Evolutionary conservation across 2,888 invertebrate species (phyloP).

Genomic region (Calliphora vomitoria): DNA sequence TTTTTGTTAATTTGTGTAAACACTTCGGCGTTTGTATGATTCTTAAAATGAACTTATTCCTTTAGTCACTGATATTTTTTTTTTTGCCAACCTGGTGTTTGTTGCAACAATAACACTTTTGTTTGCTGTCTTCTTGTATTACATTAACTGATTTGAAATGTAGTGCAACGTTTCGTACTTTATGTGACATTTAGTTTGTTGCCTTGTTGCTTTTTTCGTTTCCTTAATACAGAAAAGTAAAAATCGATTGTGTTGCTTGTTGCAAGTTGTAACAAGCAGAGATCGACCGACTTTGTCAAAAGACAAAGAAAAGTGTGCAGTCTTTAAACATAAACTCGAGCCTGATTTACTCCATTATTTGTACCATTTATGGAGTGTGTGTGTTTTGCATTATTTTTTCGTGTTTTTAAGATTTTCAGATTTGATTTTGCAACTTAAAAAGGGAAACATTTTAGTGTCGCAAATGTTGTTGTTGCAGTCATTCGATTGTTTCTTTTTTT

Average conservation of each 20-base stretch:
- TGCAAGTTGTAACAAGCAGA: slow-evolving; percentile 40
- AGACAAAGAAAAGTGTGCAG: slow-evolving; percentile 24
- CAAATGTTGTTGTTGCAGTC: slow-evolving; percentile 28
- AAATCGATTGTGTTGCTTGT: slow-evolving; percentile 48
- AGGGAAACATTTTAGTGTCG: slow-evolving; percentile 37
- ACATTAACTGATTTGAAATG: slow-evolving; percentile 19
- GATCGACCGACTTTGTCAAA: slow-evolving; percentile 27
- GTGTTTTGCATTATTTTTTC: slow-evolving; percentile 47
- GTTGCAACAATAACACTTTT: slow-evolving; percentile 32
- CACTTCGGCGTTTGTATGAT: too few relatives aligned
- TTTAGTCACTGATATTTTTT: not conserved
- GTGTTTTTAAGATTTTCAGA: slow-evolving; percentile 64
- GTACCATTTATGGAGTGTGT: slow-evolving; percentile 61
- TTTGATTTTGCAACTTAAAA: slow-evolving; percentile 24
- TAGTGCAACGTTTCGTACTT: slow-evolving; percentile 70
- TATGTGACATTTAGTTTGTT: slow-evolving; percentile 61
- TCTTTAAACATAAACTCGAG: slow-evolving; percentile 30
- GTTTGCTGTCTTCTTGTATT: slow-evolving; percentile 24
- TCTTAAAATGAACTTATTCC: slow-evolving; percentile 15
- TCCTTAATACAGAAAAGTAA: not conserved
- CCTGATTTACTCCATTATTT: slow-evolving; percentile 54
- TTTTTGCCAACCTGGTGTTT: not conserved
- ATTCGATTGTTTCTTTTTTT: slow-evolving; percentile 7
- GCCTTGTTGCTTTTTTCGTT: not conserved
- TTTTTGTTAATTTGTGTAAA: too few relatives aligned